Evolutionary conservation across 2,113 vertebrate species (phyloP), one percentile per base, ranked within the genome.

Genomic region (Phaetusa simplex): DNA sequence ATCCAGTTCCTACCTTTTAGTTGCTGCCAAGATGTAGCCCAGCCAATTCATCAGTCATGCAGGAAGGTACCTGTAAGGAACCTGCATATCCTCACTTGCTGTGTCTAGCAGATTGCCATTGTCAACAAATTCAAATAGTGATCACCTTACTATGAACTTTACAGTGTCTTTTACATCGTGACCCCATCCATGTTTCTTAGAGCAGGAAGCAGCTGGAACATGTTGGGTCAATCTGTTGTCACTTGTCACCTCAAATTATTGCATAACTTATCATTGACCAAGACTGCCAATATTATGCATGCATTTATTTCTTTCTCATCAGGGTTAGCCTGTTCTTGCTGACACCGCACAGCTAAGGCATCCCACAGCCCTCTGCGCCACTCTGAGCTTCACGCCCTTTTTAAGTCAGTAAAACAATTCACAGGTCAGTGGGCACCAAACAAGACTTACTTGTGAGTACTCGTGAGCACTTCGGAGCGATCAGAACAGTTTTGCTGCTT

Each of bases 231-330:
- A 58, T 80, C 58, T 50, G 65, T 82, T 86, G 65, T 89, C 69
- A 67, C 80, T 71, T 94, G 95, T 95, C 97, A 88, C 45, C 71
- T 93, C 58, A n/a, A 82, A 94, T 96, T 95, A 94, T 73, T 94
- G 47, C 77, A 36, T 93, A 96, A 93, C 50, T 72, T 76, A 61
- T 53, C 93, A 77, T 79, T 47, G 62, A 3, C 52, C 14, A 70
- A 73, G 71, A 53, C 34, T 82, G 66, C 23, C 53, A 73, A 38
- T 72, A 69, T 84, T 86, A 91, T 49, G 36, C 36, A 87, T 86
- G 86, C 74, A 50, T 86, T 88, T 93, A 16, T 82, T 89, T 91
- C 40, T 69, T 91, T 90, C 92, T 92, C 82, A 77, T 53, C 87
- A 53, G 40, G 18, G 24, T 70, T 76, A 56, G 66, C 32, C 34